phyloP scores from a whole-genome alignment of 1,140 invertebrate species.

The Heliconius congener region DNA sequence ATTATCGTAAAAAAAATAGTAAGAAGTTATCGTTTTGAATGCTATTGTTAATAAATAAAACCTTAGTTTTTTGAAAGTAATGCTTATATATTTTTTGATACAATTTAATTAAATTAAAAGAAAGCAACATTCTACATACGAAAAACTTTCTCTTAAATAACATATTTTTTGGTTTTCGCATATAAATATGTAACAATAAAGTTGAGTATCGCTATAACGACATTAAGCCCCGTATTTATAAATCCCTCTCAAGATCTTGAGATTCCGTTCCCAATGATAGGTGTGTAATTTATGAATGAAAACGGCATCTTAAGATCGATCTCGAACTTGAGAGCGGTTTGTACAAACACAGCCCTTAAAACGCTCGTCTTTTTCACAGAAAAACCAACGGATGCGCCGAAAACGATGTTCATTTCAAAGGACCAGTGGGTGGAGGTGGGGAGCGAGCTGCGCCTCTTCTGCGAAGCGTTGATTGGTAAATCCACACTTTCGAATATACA shows the following conservation, averaged over 20 bases:
- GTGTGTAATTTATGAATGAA: too few species aligned
- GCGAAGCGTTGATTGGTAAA: conserved; percentile 89
- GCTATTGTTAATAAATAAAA: background rate
- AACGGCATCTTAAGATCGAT: too few species aligned
- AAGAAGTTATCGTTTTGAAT: background rate
- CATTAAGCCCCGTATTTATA: background rate
- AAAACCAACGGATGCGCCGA: conserved; percentile 81
- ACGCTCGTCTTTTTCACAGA: conserved; percentile 67
- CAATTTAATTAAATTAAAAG: background rate
- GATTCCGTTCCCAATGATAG: too few species aligned
- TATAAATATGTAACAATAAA: background rate
- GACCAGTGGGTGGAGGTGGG: conserved; percentile 82
- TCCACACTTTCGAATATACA: conserved; percentile 35
- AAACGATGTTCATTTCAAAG: conserved; percentile 82
- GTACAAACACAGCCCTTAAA: too few species aligned
- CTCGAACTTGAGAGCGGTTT: too few species aligned
- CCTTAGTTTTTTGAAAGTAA: background rate
- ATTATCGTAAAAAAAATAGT: background rate
- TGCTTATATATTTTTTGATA: background rate
- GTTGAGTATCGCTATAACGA: background rate
- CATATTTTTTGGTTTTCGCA: background rate
- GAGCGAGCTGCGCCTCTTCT: conserved; percentile 84
- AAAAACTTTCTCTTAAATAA: conserved; percentile 4
- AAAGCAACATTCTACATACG: background rate
- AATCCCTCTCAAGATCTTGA: too few species aligned